A percentile compares a stretch with the other conserved stretches of the same genome.
phyloP scores from a whole-genome alignment of 2,888 invertebrate genomes.

The Ectemnius continuus region DNA sequence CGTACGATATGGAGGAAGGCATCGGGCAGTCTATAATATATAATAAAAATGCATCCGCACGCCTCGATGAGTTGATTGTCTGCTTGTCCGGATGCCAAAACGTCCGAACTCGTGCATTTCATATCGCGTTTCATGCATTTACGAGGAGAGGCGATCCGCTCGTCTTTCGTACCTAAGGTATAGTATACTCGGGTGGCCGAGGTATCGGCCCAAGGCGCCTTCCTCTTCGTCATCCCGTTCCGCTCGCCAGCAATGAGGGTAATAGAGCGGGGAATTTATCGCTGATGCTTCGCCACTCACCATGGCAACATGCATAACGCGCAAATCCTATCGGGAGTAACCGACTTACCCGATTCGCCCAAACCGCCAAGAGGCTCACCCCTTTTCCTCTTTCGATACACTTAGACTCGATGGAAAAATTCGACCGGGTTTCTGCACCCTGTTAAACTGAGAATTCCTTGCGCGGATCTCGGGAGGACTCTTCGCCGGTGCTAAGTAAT shows the following conservation, averaged over 20 bases:
- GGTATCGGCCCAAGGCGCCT: conserved; percentile 67
- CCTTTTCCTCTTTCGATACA: background rate
- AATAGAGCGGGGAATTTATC: conserved; percentile 43
- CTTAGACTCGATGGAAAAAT: background rate
- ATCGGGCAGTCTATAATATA: conserved; percentile 78
- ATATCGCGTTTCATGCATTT: conserved; percentile 75
- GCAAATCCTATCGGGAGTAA: background rate
- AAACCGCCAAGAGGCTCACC: background rate
- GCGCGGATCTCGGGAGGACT: too few relatives aligned
- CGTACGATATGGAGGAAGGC: conserved; percentile 75
- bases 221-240: conserved; percentile 48
- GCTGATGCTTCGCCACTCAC: conserved; percentile 10
- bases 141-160: conserved; percentile 64
- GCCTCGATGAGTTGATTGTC: conserved; percentile 79
- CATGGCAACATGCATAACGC: background rate
- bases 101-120: conserved; percentile 77
- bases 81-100: conserved; percentile 78
- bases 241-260: conserved; percentile 40
- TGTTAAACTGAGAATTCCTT: background rate
- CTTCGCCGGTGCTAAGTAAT: background rate
- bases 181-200: conserved; percentile 68
- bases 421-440: too few relatives aligned
- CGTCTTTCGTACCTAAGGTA: too few relatives aligned
- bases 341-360: background rate
- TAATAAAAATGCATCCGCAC: conserved; percentile 78